Conservation (phyloP, 1,140 invertebrate genomes). For the Drosophila persimilis region DNA sequence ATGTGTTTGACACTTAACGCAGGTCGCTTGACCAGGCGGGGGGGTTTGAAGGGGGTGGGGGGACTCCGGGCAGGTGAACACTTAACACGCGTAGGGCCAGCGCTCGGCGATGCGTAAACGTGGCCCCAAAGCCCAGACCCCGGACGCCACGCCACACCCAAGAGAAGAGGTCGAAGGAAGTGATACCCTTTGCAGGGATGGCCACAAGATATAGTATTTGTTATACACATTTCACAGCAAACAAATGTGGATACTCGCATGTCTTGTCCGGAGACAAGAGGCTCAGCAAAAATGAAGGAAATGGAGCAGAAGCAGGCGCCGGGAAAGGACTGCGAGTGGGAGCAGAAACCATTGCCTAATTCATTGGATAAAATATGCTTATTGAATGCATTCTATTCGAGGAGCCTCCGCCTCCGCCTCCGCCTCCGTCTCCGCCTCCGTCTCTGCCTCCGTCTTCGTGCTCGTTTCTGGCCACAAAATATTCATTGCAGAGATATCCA, state of each 20-base stretch:
- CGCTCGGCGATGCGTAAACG: conserved; percentile 27
- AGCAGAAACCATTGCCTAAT: conserved; percentile 16
- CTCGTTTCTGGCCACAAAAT: too few species aligned
- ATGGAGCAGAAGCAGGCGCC: background rate
- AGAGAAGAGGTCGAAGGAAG: background rate
- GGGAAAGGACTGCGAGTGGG: too few species aligned
- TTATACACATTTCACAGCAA: too few species aligned
- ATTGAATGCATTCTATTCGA: conserved; percentile 8
- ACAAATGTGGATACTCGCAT: too few species aligned
- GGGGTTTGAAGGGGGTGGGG: background rate
- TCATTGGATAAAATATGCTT: conserved; percentile 24
- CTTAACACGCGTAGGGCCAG: conserved; percentile 40
- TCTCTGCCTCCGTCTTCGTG: too few species aligned
- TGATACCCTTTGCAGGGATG: background rate
- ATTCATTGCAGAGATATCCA: background rate
- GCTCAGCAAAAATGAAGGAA: background rate
- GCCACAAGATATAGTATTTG: too few species aligned
- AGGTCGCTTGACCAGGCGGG: conserved; percentile 55
- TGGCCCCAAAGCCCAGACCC: background rate
- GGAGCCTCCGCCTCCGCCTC: too few species aligned
- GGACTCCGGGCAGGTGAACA: conserved; percentile 34
- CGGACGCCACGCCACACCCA: too few species aligned
- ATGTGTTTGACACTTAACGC: conserved; percentile 80
- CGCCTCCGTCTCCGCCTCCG: too few species aligned
- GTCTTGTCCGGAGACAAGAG: background rate